These are phyloP conservation scores for Andricus grossulariae DNA, from an alignment of 1,140 invertebrate genomes.

Conservation along the genomic window DNA sequence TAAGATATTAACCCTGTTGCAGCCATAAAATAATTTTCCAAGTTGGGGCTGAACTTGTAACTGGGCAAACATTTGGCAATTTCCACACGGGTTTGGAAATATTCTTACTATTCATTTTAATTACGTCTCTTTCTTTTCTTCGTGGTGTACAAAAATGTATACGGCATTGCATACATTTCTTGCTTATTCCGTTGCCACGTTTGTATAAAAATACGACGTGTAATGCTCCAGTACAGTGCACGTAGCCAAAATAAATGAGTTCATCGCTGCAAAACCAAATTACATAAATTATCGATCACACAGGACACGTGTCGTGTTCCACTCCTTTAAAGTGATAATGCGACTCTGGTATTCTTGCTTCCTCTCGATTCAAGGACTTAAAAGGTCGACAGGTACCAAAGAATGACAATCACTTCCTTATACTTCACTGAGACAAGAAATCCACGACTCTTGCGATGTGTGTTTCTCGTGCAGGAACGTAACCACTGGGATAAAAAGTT, in stretches of 20 bases:
- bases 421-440: background rate
- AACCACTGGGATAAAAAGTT: background rate
- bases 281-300: constrained; percentile 14
- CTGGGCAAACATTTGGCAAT: too few relatives aligned
- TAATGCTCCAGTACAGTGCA: background rate
- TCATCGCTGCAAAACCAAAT: background rate
- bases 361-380: background rate
- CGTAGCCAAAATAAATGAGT: background rate
- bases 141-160: background rate
- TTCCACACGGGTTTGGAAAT: too few relatives aligned
- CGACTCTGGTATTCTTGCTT: background rate
- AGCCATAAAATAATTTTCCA: too few relatives aligned
- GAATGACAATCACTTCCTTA: constrained; percentile 21
- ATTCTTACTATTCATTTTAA: background rate
- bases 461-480: background rate
- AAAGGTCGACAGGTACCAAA: background rate
- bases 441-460: background rate
- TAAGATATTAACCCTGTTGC: too few relatives aligned
- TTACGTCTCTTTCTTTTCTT: background rate
- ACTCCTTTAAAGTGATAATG: background rate
- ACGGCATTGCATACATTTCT: background rate
- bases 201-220: background rate
- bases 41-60: too few relatives aligned
- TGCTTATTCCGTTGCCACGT: background rate
- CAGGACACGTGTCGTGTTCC: background rate